Evolutionary conservation across 2,113 vertebrate genomes (phyloP).

Genomic region (Pelecanoides urinatrix): DNA sequence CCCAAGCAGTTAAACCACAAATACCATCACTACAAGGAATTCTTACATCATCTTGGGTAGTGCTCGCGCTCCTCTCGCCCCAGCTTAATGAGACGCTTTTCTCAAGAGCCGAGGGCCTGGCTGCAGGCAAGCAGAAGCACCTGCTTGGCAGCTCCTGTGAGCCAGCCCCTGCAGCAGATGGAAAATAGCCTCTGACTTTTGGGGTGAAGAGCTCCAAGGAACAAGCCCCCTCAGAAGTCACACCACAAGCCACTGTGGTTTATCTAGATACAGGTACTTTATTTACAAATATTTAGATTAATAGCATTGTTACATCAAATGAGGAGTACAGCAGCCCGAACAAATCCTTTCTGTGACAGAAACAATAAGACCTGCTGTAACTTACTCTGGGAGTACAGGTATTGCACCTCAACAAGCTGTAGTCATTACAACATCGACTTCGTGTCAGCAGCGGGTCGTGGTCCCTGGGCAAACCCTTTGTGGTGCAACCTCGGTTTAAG

Average conservation of each 20-base stretch:
- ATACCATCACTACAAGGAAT: background rate
- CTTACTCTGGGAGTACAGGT: slow-evolving; percentile 56
- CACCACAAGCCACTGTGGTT: background rate
- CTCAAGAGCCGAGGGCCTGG: background rate
- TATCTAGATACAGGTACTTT: slow-evolving; percentile 90
- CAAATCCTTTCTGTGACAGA: slow-evolving; percentile 77
- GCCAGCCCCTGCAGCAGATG: background rate
- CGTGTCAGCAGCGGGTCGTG: slow-evolving; percentile 72
- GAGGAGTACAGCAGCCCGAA: slow-evolving; percentile 83
- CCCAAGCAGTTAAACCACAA: too few species aligned
- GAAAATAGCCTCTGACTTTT: background rate
- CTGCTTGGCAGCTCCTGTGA: background rate
- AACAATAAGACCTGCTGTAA: slow-evolving; percentile 75
- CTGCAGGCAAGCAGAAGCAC: too few species aligned
- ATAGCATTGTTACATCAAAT: slow-evolving; percentile 87
- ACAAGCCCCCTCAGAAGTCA: too few species aligned
- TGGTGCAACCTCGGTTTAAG: slow-evolving; percentile 65
- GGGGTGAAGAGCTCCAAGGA: background rate
- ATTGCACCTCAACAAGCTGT: slow-evolving; percentile 68
- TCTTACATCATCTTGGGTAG: accelerated
- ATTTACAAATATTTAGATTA: slow-evolving; percentile 94
- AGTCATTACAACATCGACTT: slow-evolving; percentile 34
- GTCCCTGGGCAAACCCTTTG: slow-evolving; percentile 75
- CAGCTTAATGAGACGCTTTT: background rate
- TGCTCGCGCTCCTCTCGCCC: accelerated